phyloP scores from a whole-genome alignment of 53 echinoderm and acorn worm species.

The Echinometra lucunter region DNA sequence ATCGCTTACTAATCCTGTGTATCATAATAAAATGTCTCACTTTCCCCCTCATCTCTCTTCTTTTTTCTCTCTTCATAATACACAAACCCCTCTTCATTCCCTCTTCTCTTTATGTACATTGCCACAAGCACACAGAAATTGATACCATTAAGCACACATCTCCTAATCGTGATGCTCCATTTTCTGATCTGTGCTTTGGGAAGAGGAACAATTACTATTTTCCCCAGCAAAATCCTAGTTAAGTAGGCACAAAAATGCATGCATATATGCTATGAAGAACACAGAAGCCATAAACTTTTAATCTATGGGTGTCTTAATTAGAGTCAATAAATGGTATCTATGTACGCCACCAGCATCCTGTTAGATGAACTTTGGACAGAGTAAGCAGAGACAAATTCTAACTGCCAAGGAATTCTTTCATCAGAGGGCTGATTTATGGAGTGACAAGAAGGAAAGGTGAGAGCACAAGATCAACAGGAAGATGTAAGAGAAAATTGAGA shows the following conservation, averaged over 20 bases:
- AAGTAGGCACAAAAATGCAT: neutral
- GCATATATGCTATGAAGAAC: neutral
- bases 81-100: neutral
- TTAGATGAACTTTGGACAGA: slow-evolving; percentile 60
- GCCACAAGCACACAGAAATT: neutral
- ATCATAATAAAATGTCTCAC: too few species aligned
- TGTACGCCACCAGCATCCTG: neutral
- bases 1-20: too few species aligned
- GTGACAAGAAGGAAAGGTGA: slow-evolving; percentile 7
- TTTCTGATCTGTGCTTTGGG: neutral
- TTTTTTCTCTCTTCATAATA: neutral
- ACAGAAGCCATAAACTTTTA: slow-evolving; percentile 41
- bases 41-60: neutral
- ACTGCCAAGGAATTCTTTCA: slow-evolving; percentile 60
- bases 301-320: slow-evolving; percentile 32
- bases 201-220: neutral
- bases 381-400: slow-evolving; percentile 43
- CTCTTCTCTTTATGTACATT: neutral
- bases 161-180: neutral
- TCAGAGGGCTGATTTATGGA: slow-evolving; percentile 39
- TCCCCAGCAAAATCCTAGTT: neutral
- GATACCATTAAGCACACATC: neutral
- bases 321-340: slow-evolving; percentile 48
- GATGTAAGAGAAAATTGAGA: too few species aligned
- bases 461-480: neutral